Base-by-base conservation (phyloP, 2,888 invertebrate genomes). In the Polymixis flavicincta region DNA sequence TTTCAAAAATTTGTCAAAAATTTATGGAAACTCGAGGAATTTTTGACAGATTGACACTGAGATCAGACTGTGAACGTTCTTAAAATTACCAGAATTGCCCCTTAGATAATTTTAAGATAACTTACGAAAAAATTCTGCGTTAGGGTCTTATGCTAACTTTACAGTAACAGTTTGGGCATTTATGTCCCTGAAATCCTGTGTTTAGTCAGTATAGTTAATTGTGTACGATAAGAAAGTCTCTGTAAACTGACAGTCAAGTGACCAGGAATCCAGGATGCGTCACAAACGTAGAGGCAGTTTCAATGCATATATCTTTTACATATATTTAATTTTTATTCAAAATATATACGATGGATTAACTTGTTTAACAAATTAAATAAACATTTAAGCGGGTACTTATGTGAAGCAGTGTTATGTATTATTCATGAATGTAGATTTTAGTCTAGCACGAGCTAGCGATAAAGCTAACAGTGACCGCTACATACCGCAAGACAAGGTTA, bases 341-440 rank as follows among this genome's bases (percentile, higher is more conserved):
- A n/a, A 32, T 14, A 45, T 25, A 72, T 70, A 57, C 13, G 45
- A 45, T 70, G 14, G 6, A 54, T 54, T 9, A 13, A 0, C n/a
- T 2, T 13, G 4, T 22, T 11, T 28, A 71, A 57, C 37, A 71
- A 28, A 54, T 17, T 48, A n/a, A 37, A 14, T 37, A 37, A 37
- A 0, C 37, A 25, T 50, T 65, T 22, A 22, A 52, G 3, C 22
- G 22, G 3, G 52, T 25, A 25, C 13, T 5, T 70, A 52, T 28
- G 7, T 19, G 25, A 71, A 42, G 2, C 45, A 69, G 45, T 45
- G 8, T 54, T 22, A n/a, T 54, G 54, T 69, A 45, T 71, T 70
- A 70, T 70, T 55, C n/a, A 71, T n/a, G 54, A 70, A 42, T 54
- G 17, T 54, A n/a, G 28, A n/a, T 32, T 42, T 37, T 59, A 19